These are phyloP conservation scores for Pollenia amentaria DNA, from an alignment of 2,888 invertebrate genomes.

Conservation along the genomic window DNA sequence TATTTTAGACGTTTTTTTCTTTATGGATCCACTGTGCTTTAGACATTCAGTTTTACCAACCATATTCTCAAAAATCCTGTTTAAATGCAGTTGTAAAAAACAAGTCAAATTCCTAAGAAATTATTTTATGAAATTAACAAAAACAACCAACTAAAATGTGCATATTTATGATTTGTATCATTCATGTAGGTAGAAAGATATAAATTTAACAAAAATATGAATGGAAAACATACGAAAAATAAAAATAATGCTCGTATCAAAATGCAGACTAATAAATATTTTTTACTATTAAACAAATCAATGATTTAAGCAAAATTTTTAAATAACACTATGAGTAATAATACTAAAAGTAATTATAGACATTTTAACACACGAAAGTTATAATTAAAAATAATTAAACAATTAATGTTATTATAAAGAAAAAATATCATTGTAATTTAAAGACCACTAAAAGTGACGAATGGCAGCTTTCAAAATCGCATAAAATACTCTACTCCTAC, in stretches of 20 bases:
- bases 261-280: conserved; percentile 37
- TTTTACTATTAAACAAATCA: conserved; percentile 1
- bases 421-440: conserved; percentile 7
- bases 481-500: neutral
- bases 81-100: conserved; percentile 43
- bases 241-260: neutral
- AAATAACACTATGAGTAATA: neutral
- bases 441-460: conserved; percentile 20
- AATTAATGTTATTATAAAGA: conserved; percentile 10
- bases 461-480: conserved; percentile 23
- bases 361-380: neutral
- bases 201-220: conserved; percentile 24
- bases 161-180: conserved; percentile 54
- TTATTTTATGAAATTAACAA: conserved; percentile 56
- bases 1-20: neutral
- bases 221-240: neutral
- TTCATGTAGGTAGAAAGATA: conserved; percentile 37
- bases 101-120: conserved; percentile 66
- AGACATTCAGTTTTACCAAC: conserved; percentile 17
- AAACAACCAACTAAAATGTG: conserved; percentile 40
- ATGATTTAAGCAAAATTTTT: neutral
- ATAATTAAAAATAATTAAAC: conserved; percentile 43
- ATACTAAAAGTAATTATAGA: conserved; percentile 38
- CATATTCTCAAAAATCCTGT: conserved; percentile 11
- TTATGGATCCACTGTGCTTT: conserved; percentile 21